These are phyloP conservation scores for Pseudococcus jackbeardsleyi DNA, from an alignment of 2,888 invertebrate genomes.

Conservation along the genomic window DNA sequence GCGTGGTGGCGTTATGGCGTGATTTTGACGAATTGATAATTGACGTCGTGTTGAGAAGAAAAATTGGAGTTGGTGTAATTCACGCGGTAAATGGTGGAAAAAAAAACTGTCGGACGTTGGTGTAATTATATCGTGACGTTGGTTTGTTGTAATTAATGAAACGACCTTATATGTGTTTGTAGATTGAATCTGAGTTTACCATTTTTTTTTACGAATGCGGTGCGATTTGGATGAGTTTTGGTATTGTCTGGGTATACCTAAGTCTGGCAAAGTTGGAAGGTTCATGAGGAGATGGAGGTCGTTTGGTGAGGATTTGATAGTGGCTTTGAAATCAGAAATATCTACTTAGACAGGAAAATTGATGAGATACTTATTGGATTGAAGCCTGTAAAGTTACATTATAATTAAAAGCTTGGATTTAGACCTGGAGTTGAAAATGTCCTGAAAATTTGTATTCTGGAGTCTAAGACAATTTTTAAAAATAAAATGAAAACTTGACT, in stretches of 20 bases:
- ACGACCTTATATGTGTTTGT: constrained; percentile 47
- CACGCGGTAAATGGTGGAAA: constrained; percentile 4
- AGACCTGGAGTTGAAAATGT: no score
- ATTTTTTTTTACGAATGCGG: neutral
- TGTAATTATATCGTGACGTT: constrained; percentile 51
- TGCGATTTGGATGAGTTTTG: neutral
- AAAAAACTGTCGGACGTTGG: constrained; percentile 36
- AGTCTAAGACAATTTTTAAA: no score
- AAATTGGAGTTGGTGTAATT: constrained; percentile 14
- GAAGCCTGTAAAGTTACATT: no score
- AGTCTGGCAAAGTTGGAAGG: neutral
- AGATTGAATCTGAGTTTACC: neutral
- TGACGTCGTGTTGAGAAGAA: constrained; percentile 29
- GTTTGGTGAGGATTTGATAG: no score
- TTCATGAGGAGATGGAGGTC: no score
- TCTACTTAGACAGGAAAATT: no score
- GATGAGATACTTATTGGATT: no score
- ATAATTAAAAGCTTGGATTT: no score
- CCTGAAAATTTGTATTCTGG: no score
- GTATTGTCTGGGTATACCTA: neutral
- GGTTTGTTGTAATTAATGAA: constrained; percentile 31
- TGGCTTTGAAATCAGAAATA: no score
- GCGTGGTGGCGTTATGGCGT: neutral
- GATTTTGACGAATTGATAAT: constrained; percentile 47
- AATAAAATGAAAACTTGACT: no score